Evolutionary conservation across 2,888 invertebrate genomes (phyloP), one percentile per base, ranked within the genome.

Genomic region (Phalangium opilio): DNA sequence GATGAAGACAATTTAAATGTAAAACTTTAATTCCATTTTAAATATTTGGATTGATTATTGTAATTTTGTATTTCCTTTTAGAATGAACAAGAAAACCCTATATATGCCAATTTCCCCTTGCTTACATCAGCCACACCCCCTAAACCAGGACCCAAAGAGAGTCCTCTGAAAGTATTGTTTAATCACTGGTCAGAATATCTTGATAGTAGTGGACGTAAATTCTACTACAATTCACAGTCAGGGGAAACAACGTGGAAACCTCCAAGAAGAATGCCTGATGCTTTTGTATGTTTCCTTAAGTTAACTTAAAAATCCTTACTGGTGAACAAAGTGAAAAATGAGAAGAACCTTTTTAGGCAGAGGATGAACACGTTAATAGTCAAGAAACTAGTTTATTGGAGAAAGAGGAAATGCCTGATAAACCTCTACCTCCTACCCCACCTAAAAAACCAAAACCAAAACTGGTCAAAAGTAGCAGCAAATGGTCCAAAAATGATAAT

Each of bases 201-300:
- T 10, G 66, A 67, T 45, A 48, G 55, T 10, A 55, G 50, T n/a
- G 63, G 63, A 12, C 55, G 67, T 15, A 55, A 58, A 5, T 67
- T 61, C 55, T 69, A 66, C 54, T 62, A 62, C 48, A 63, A 68
- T 55, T 55, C 58, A 15, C 56, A 58, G 3, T 64, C 64, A 17
- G 55, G 61, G 3, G 63, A 64, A 50, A 58, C 61, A 17, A 62
- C 64, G 2, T 68, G 66, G 65, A 68, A 68, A 54, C 68, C 68
- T 7, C 68, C 68, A 14, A 38, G 57, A 39, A 47, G 56, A 10
- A 45, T 40, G 38, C 50, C 32, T 19, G 17, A 27, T 3, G 27
- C 27, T 8, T 27, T 27, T 39, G 11, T 44, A 19, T 44, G 32
- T 39, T 19, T 3, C 7, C 2, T n/a, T 38, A n/a, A 44, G 20